Evolutionary conservation across 2,797 vertebrate species (phyloP).

Genomic region (Hephaestus fuliginosus): DNA sequence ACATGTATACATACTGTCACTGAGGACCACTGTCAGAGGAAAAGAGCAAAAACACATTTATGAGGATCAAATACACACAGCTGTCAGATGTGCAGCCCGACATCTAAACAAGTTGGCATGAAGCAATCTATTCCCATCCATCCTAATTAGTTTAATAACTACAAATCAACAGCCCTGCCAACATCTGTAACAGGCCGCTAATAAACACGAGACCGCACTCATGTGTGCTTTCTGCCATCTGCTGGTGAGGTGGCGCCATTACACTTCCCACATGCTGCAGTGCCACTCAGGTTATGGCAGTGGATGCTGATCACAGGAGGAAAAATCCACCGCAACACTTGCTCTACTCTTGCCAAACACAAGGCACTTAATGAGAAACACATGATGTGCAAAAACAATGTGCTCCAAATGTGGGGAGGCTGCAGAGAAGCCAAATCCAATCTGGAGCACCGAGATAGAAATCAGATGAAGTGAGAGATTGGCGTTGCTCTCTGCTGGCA

Average conservation of each 20-base stretch:
- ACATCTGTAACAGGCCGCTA: conserved; percentile 33
- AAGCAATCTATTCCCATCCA: conserved; percentile 21
- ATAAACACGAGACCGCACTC: not conserved
- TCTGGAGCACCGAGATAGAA: conserved; percentile 34
- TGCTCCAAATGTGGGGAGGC: conserved; percentile 40
- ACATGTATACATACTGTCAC: not conserved
- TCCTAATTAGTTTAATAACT: conserved; percentile 40
- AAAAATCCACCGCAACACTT: not conserved
- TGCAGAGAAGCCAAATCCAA: conserved; percentile 24
- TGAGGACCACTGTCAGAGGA: not conserved
- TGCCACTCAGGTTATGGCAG: not conserved
- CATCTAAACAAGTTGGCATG: conserved; percentile 22
- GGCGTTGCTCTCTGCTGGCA: conserved; percentile 38
- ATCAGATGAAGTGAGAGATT: conserved; percentile 68
- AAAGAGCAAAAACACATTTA: conserved; percentile 7
- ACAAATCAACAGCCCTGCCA: conserved; percentile 36
- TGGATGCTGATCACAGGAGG: conserved; percentile 13
- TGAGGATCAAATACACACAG: conserved; percentile 28
- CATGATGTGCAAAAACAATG: conserved; percentile 53
- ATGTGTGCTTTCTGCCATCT: conserved; percentile 79
- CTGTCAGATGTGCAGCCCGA: conserved; percentile 42
- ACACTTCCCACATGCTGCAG: conserved; percentile 19
- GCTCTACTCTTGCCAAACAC: conserved; percentile 43
- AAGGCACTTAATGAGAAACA: conserved; percentile 52
- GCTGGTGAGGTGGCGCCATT: conserved; percentile 60